Percentiles rank a stretch among this genome's conserved stretches.
phyloP scores from a whole-genome alignment of 2,888 invertebrate genomes.

The Patella ulyssiponensis region DNA sequence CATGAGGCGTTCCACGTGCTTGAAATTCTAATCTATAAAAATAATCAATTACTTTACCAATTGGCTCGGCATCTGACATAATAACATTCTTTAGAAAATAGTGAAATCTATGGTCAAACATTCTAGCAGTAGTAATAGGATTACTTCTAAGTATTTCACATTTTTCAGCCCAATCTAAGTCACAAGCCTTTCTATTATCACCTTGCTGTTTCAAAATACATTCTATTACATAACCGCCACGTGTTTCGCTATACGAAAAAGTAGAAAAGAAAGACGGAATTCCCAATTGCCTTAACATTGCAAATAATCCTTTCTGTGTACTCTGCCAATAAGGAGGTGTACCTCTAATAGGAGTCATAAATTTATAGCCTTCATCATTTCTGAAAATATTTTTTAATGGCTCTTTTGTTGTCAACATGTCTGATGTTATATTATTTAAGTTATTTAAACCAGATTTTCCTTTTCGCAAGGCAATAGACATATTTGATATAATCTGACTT shows the following conservation, averaged over 20 bases:
- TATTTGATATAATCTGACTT: constrained; percentile 20
- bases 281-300: constrained; percentile 26
- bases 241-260: constrained; percentile 22
- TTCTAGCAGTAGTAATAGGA: constrained; percentile 26
- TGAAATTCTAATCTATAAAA: constrained; percentile 46
- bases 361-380: constrained; percentile 19
- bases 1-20: constrained; percentile 41
- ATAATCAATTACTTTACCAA: constrained; percentile 39
- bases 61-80: constrained; percentile 21
- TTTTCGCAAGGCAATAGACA: constrained; percentile 31
- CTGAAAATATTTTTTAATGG: constrained; percentile 15
- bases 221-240: constrained; percentile 20
- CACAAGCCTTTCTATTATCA: neutral
- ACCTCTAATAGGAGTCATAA: constrained; percentile 22
- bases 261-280: constrained; percentile 21
- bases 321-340: constrained; percentile 26
- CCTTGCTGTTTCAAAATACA: constrained; percentile 22
- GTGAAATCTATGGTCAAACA: constrained; percentile 28
- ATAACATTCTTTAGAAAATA: constrained; percentile 24
- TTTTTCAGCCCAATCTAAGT: constrained; percentile 28
- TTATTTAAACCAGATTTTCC: neutral
- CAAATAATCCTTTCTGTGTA: constrained; percentile 22
- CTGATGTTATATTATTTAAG: constrained; percentile 20
- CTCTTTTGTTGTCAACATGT: constrained; percentile 19
- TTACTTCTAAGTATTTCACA: constrained; percentile 23